These are phyloP conservation scores for Pangasius larnaudii DNA, from an alignment of 2,797 vertebrate genomes.

Conservation along the genomic window DNA sequence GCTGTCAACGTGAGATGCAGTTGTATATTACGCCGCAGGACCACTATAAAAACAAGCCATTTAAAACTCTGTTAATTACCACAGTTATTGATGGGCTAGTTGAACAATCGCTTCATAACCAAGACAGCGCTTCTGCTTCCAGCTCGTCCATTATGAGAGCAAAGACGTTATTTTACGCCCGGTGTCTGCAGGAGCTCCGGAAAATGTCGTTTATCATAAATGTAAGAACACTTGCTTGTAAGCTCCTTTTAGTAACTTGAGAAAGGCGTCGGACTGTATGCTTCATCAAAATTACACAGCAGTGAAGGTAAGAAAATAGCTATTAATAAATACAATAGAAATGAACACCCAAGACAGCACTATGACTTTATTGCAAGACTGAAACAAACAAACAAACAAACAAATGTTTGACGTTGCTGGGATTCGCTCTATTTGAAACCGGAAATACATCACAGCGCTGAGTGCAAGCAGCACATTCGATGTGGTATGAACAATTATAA, in stretches of 20 bases:
- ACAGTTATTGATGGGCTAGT: neutral
- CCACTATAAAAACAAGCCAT: neutral
- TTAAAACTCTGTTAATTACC: neutral
- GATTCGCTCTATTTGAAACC: too few species aligned
- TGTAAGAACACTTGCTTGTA: neutral
- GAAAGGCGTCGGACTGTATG: neutral
- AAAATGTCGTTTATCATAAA: neutral
- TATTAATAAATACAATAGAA: neutral
- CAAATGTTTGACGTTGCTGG: neutral
- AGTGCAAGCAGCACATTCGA: too few species aligned
- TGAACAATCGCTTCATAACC: neutral
- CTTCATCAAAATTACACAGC: neutral
- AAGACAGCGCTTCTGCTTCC: neutral
- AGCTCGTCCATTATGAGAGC: neutral
- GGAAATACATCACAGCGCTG: too few species aligned
- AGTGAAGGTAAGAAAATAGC: neutral
- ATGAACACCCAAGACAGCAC: neutral
- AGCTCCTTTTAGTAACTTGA: neutral
- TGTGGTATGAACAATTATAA: too few species aligned
- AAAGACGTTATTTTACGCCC: neutral
- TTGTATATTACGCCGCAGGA: neutral
- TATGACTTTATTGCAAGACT: neutral
- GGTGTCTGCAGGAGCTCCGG: neutral
- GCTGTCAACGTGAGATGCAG: neutral
- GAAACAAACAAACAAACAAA: neutral